Evolutionary conservation across 2,113 vertebrate genomes (phyloP), one percentile per base, ranked within the genome.

Genomic region (Microtus ochrogaster): DNA sequence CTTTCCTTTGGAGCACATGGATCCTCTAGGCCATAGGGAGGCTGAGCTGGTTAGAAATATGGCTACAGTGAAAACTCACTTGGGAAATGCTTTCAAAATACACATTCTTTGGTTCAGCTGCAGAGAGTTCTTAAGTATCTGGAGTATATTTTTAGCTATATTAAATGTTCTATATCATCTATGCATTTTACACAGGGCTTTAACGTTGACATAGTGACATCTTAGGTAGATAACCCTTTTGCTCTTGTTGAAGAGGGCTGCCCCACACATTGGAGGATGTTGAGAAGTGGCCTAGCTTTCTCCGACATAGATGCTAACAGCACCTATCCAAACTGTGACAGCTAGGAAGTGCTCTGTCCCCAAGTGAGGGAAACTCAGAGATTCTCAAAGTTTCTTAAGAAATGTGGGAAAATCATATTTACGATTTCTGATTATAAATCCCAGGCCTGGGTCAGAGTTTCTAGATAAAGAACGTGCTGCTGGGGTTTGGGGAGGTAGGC

Each of bases 81-180:
- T 91, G 55, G 70, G 36, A 90, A 95, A 36, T 22, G 11, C 12
- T 55, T 94, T 95, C 36, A 70, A 95, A 92, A 81, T 39, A 73
- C 0, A 58, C 24, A 77, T 26, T 63, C 41, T 89, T 28, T 73
- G 58, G 10, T n/a, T 76, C 76, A 85, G n/a, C 5, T 10, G 44
- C 17, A 74, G 41, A 74, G 41, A 76, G 6, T 19, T 66, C 47
- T n/a, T 39, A 39, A n/a, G 36, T 55, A 68, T 49, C 52, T 58
- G 63, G 0, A 89, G 41, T 24, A 81, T 3, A 89, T 58, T 49
- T 82, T 28, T 92, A n/a, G 21, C 70, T 74, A 9, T 63, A 87
- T 72, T 28, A 36, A 52, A 49, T 33, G 28, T n/a, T 58, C 79
- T 90, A 10, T 92, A 39, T 52, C 70, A 24, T 41, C 49, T 84